phyloP scores from a whole-genome alignment of 2,888 invertebrate species.

The Lepidochitona cinerea region DNA sequence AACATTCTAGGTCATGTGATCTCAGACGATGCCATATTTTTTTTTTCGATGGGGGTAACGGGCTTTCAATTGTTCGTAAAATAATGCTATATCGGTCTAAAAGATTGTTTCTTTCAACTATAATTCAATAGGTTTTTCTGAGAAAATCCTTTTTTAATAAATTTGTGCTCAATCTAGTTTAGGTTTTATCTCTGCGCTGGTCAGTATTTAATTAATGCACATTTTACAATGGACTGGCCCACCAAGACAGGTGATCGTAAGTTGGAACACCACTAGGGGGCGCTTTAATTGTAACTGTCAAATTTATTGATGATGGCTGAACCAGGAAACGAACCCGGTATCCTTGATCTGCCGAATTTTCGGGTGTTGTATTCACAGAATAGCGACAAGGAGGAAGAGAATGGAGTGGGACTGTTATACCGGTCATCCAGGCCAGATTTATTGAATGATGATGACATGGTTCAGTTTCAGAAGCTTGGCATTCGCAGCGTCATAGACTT shows the following conservation, averaged over 20 bases:
- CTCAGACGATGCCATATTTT: neutral
- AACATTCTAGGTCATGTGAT: neutral
- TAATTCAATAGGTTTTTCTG: too few species aligned
- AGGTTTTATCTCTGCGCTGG: too few species aligned
- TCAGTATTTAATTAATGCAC: too few species aligned
- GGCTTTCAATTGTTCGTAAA: neutral
- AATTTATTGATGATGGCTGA: too few species aligned
- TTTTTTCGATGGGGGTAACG: neutral
- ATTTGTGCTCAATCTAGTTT: too few species aligned
- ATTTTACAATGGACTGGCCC: too few species aligned
- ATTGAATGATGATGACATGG: conserved; percentile 40
- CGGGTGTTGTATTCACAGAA: conserved; percentile 21
- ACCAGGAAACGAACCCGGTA: too few species aligned
- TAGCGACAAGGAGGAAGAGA: neutral
- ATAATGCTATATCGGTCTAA: neutral
- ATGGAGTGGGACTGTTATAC: conserved; percentile 30
- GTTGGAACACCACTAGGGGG: too few species aligned
- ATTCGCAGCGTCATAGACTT: conserved; percentile 57
- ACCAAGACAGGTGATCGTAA: too few species aligned
- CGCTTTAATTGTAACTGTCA: too few species aligned
- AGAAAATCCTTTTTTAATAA: too few species aligned
- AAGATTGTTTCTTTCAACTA: neutral
- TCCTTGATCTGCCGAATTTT: conserved; percentile 37
- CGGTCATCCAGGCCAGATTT: conserved; percentile 61
- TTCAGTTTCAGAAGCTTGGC: conserved; percentile 38